Base-by-base conservation (phyloP, 2,888 invertebrate species). In the Hyles lineata region DNA sequence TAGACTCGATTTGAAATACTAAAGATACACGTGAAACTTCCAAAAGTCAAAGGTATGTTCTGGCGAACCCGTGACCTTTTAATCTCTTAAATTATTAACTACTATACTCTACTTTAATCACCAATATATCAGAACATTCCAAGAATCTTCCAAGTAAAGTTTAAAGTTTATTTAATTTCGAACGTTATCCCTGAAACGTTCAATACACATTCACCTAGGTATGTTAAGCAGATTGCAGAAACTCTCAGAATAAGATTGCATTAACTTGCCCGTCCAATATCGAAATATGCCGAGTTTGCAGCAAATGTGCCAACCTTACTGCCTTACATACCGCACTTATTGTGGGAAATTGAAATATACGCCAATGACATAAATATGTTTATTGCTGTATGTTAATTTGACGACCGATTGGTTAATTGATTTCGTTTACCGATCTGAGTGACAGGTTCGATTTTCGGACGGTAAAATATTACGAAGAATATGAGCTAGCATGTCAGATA, bases 281-380 rank as follows among this genome's bases (percentile, higher is more conserved):
- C 86, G 85, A 88, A 90, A 90, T 90, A 89, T 88, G 90, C 87
- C 85, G 87, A 88, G 79, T 84, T 80, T 70, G 87, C 86, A 81
- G 74, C 80, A 84, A 82, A 84, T 86, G 83, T 86, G 89, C 89
- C 88, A 88, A 85, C 83, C 79, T 82, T 79, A 80, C 79, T 75
- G 78, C 71, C 62, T 73, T 67, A 61, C 73, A 74, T 70, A 69
- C 55, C 63, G 70, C 61, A 59, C 63, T 74, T 43, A 43, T 43
- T 72, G 61, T 15, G 72, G 58, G 75, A 76, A 74, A 74, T 72
- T 69, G 59, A 73, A 73, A 70, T 73, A 63, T 70, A 67, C 70
- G 15, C 58, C 32, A 35, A n/a, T 73, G 61, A 55, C 32, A 50
- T 23, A 67, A 50, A 50, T 67, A 67, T 25, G 11, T 43, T n/a